A percentile compares a stretch with the other conserved stretches of the same genome.
Conservation (phyloP, 2,888 invertebrate species). For the Mythimna lalbum region DNA sequence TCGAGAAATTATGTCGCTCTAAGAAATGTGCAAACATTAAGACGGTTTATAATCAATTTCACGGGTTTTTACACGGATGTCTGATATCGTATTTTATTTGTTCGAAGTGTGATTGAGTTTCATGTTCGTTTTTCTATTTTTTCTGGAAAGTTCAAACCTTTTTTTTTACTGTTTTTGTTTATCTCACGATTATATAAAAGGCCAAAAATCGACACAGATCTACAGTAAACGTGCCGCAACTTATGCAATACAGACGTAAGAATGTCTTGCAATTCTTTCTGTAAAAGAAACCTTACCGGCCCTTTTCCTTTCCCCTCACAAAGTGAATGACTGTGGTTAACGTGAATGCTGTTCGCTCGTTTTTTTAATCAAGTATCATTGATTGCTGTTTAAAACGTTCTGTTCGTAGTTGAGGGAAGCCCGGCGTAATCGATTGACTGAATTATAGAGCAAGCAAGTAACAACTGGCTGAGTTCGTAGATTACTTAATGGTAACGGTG, state of each 20-base stretch:
- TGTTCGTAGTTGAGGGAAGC: slow-evolving; percentile 7
- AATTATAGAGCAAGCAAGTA: slow-evolving; percentile 40
- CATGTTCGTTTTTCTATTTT: neutral
- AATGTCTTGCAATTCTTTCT: slow-evolving; percentile 11
- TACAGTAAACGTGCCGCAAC: slow-evolving; percentile 1
- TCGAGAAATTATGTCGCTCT: slow-evolving; percentile 49
- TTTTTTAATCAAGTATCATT: slow-evolving; percentile 27
- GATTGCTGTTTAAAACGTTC: neutral
- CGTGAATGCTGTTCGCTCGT: neutral
- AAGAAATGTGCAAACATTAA: slow-evolving; percentile 11
- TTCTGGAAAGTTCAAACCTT: neutral
- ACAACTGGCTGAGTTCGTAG: slow-evolving; percentile 20
- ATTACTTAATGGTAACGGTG: slow-evolving; percentile 51
- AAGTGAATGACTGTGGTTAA: neutral
- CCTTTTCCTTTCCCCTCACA: slow-evolving; percentile 2
- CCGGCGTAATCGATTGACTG: slow-evolving; percentile 32
- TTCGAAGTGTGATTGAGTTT: neutral
- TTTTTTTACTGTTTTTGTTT: neutral
- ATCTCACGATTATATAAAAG: neutral
- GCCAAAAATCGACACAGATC: neutral
- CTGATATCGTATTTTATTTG: slow-evolving; percentile 1
- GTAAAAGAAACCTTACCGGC: slow-evolving; percentile 1
- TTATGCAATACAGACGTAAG: neutral
- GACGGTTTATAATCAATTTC: neutral
- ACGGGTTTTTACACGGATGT: neutral